Base-by-base conservation (phyloP, 2,888 invertebrate species). In the Prosapia bicincta region DNA sequence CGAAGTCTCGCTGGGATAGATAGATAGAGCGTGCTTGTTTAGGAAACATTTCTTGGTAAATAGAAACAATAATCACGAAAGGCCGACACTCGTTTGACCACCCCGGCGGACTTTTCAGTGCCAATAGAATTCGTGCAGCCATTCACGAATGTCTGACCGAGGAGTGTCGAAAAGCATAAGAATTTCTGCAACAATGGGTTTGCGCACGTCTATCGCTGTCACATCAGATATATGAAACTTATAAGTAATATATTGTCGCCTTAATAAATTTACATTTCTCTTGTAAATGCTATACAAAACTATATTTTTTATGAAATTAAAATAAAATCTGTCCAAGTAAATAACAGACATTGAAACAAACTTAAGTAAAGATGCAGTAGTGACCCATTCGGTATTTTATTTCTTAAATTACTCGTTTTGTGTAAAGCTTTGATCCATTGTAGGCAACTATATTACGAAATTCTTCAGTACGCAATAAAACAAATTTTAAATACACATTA, bases 51-150 rank as follows among this genome's bases (percentile, higher is more conserved):
- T n/a, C n/a, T n/a, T n/a, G n/a, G n/a, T n/a, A n/a, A n/a, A n/a
- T n/a, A n/a, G n/a, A 73, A 38, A 24, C 23, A 38, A 25, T 66
- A 24, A 28, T 69, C n/a, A 32, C 30, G n/a, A 30, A 69, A 54
- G 70, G 71, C 71, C 71, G 70, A 70, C 77, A 76, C 74, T 77
- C 78, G 78, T 79, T 78, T 28, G 75, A 78, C 69, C 72, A 80
- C 80, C 80, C 78, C 78, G 69, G 72, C 72, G 79, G 76, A 72
- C 69, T 20, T 20, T 13, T 66, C 65, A 78, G 75, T 76, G 76
- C 81, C 84, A 84, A 78, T 83, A 86, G 88, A 86, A 88, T 87
- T 86, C 84, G 88, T 88, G 89, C 89, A 89, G 89, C 89, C 89
- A 89, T 89, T 89, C 89, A 89, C 87, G 85, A 84, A 86, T 88